phyloP scores from a whole-genome alignment of 2,888 invertebrate genomes.

The Euspilapteryx auroguttella region DNA sequence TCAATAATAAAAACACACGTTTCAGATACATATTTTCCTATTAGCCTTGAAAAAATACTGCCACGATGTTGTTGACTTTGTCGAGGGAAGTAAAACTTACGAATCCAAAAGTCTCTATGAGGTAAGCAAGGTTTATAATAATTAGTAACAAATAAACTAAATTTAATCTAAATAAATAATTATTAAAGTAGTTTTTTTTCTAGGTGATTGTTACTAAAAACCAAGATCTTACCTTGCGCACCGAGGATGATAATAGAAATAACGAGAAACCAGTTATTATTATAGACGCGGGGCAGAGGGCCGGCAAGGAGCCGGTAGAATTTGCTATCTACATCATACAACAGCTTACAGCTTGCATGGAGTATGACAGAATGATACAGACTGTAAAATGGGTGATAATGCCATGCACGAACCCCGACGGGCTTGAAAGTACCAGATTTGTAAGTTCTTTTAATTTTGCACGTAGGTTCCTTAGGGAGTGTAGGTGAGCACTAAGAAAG shows the following conservation, averaged over 20 bases:
- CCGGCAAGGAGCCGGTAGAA: slow-evolving; percentile 21
- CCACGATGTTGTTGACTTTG: slow-evolving; percentile 14
- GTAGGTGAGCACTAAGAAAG: no score
- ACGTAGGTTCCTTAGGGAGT: no score
- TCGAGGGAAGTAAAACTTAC: no score
- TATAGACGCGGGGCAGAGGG: slow-evolving; percentile 39
- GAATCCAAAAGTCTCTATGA: no score
- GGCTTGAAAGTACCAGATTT: slow-evolving; percentile 26
- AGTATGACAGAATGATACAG: slow-evolving; percentile 21
- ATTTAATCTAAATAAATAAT: no score
- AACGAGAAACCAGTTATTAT: slow-evolving; percentile 22
- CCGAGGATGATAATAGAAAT: no score
- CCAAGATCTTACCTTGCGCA: no score
- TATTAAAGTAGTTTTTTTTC: no score
- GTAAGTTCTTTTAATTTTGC: slow-evolving; percentile 25
- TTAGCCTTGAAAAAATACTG: slow-evolving; percentile 28
- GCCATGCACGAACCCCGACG: slow-evolving; percentile 40
- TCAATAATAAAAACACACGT: slow-evolving; percentile 6
- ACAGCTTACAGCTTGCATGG: slow-evolving; percentile 33
- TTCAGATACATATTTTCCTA: slow-evolving; percentile 30
- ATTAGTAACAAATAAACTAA: no score
- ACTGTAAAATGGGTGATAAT: slow-evolving; percentile 33
- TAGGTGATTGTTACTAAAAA: slow-evolving; percentile 12
- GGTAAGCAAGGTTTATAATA: no score
- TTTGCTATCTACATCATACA: slow-evolving; percentile 31